Evolutionary conservation across 2,113 vertebrate species (phyloP).

Genomic region (Barnardius zonarius): DNA sequence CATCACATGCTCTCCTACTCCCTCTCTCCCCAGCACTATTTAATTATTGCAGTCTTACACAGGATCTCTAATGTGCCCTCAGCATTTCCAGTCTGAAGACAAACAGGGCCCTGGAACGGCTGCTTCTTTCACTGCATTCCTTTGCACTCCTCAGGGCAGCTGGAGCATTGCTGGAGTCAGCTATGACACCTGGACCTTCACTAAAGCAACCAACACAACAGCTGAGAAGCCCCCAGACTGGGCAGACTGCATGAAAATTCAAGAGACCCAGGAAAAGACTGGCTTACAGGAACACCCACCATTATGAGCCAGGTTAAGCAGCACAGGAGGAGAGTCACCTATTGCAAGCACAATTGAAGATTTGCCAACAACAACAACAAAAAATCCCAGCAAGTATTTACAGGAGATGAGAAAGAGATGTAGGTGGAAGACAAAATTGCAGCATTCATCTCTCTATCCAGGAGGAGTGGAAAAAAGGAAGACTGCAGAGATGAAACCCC

Average conservation of each 20-base stretch:
- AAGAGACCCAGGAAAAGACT: neutral
- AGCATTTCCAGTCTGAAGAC: neutral
- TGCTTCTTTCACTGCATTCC: neutral
- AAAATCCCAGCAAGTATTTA: neutral
- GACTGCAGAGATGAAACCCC: neutral
- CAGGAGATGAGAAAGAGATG: neutral
- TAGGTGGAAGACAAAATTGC: slow-evolving; percentile 1
- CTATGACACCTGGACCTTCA: neutral
- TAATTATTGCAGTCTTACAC: neutral
- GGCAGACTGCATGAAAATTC: neutral
- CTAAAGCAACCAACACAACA: neutral
- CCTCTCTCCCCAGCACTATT: neutral
- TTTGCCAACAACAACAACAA: neutral
- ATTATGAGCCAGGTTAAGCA: neutral
- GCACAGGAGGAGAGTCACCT: neutral
- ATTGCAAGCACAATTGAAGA: neutral
- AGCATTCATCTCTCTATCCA: neutral
- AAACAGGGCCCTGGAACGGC: neutral
- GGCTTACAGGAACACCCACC: neutral
- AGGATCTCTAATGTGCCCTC: neutral
- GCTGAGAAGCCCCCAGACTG: neutral
- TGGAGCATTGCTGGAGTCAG: neutral
- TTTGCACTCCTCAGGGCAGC: neutral
- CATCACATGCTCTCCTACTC: neutral
- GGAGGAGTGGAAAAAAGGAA: neutral